Evolutionary conservation across 2,888 invertebrate genomes (phyloP), one percentile per base, ranked within the genome.

Genomic region (Allophyes oxyacanthae): DNA sequence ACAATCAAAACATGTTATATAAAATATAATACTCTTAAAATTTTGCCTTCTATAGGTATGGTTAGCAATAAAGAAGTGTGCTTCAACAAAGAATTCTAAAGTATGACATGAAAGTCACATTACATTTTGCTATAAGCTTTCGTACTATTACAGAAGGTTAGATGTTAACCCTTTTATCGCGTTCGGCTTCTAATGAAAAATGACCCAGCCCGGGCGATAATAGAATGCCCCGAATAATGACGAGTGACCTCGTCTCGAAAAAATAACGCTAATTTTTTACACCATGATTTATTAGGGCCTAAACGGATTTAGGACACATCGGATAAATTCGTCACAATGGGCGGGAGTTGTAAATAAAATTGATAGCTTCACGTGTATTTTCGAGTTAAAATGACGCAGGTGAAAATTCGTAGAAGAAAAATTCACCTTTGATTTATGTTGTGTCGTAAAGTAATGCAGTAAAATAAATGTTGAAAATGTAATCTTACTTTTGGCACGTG

Each of bases 261-360:
- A 87, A 87, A 89, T 85, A 84, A 83, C 82, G 85, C 81, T 80
- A 87, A 88, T 89, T 87, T 86, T 82, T 82, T 75, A 74, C 78
- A 63, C 50, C 74, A 81, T 88, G 88, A 91, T 90, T 89, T 89
- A 89, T 90, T 78, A 79, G 60, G 77, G 82, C 72, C 68, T 81
- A 75, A 82, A 81, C 84, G 84, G 81, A 84, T 81, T 84, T 76
- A 65, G 73, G 77, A 65, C 72, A 72, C 66, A 69, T 74, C 66
- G 79, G 81, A 81, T 81, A 83, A 83, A 75, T 77, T 69, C 72
- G 64, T 70, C 65, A 83, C 84, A 86, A 84, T 82, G 83, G 80
- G 65, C 70, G 71, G 80, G 76, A 75, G 76, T 75, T 81, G 81
- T 83, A 86, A 86, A 88, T 86, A 82, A 81, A 84, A 86, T 84